Evolutionary conservation across 2,888 invertebrate species (phyloP), one percentile per base, ranked within the genome.

Genomic region (Lasioglossum oenotherae): DNA sequence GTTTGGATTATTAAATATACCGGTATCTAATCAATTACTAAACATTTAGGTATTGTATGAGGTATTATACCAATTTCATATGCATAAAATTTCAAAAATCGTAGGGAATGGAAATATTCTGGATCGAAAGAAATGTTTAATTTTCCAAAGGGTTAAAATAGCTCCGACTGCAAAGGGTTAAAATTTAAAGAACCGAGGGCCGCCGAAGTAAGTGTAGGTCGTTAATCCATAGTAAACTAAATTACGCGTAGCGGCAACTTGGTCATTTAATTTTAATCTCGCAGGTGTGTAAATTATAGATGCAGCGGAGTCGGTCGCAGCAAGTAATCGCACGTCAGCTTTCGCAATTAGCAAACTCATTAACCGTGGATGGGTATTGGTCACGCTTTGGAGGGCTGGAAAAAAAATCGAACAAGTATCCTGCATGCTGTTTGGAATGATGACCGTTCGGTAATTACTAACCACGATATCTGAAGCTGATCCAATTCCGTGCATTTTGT

Each of bases 401-500:
- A 72, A 78, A 67, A 67, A 57, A 57, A 31, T 57, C 57, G 16
- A 72, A 19, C 23, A 44, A 60, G 72, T 57, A 57, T 71, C 16
- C 38, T 57, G 6, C 10, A 31, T 16, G 57, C 4, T 41, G 67
- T 35, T 35, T 3, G 10, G 23, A 72, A 49, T 19, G 69, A 78
- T 44, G 74, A 31, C 38, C 57, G 41, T 53, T 71, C 49, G 41
- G 35, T 75, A 71, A 71, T 82, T 79, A 64, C 75, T 19, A 46
- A 23, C 60, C 67, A 41, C 23, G 27, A 53, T 69, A 67, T 8
- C 53, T 46, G 27, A 67, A 75, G 46, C 44, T 57, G 79, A 69
- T 84, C 80, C 87, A 90, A 91, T 92, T 88, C 86, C 86, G 81
- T 71, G 76, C 85, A 74, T 81, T 78, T 73, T 38, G 41, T 38